Evolutionary conservation across 2,113 vertebrate species (phyloP).

Genomic region (Semnornis frantzii): DNA sequence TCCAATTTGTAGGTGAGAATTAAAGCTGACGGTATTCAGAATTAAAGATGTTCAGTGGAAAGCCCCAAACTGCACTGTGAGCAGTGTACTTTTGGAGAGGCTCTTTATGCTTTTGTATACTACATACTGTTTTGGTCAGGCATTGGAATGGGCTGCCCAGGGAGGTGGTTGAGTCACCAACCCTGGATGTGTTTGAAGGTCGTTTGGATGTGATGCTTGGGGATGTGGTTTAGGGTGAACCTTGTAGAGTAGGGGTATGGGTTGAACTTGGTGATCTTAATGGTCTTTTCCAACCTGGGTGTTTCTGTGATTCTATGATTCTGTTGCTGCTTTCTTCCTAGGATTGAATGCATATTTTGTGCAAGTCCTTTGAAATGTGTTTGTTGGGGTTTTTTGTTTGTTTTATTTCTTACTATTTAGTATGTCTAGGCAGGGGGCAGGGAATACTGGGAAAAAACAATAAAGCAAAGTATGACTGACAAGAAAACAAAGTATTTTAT

Average conservation of each 20-base stretch:
- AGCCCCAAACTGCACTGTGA: neutral
- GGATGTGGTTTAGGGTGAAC: no score
- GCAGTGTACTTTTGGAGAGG: neutral
- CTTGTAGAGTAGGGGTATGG: no score
- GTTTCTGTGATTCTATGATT: no score
- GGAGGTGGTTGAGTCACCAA: no score
- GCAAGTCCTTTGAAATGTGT: neutral
- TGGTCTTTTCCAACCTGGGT: no score
- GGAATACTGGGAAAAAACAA: neutral
- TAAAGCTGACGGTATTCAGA: neutral
- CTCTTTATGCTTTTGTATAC: neutral
- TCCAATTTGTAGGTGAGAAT: neutral
- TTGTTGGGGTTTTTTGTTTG: no score
- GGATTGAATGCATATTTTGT: neutral
- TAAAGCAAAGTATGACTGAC: neutral
- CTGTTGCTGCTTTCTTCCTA: neutral
- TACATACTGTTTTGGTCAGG: no score
- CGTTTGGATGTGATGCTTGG: no score
- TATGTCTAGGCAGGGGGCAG: neutral
- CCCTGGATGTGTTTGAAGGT: no score
- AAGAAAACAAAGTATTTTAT: conserved; percentile 22
- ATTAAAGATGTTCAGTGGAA: neutral
- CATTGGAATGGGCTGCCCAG: no score
- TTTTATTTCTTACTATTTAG: neutral
- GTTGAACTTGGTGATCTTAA: no score